These are phyloP conservation scores for Selene dorsalis DNA, from an alignment of 2,797 vertebrate species.

Conservation along the genomic window DNA sequence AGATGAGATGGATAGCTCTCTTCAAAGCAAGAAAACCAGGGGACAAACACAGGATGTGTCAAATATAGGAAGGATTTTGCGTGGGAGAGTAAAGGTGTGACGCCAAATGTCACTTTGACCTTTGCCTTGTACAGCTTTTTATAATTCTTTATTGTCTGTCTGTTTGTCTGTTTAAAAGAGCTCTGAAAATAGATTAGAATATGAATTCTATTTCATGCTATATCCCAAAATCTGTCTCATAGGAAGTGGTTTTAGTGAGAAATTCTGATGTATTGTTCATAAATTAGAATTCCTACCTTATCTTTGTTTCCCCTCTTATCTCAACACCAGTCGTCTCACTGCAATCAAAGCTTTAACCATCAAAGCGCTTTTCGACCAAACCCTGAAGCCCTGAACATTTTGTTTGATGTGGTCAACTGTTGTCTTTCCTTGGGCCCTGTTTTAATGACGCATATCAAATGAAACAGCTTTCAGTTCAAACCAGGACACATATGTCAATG, in stretches of 20 bases:
- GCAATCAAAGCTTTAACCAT: conserved; percentile 52
- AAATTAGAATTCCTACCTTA: not conserved
- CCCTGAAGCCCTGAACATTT: not conserved
- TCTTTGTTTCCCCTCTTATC: conserved; percentile 41
- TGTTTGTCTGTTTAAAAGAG: not conserved
- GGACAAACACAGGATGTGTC: conserved; percentile 64
- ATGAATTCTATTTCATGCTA: not conserved
- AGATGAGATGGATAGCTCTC: conserved; percentile 7
- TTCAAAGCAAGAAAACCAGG: conserved; percentile 34
- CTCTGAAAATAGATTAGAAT: not conserved
- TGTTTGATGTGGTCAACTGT: conserved; percentile 54
- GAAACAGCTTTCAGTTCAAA: not conserved
- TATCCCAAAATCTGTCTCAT: not conserved
- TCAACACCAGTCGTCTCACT: conserved; percentile 10
- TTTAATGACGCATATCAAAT: conserved; percentile 29
- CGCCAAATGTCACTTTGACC: conserved; percentile 40
- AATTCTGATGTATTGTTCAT: not conserved
- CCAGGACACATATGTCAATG: not conserved
- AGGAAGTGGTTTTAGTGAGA: not conserved
- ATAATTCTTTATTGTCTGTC: not conserved
- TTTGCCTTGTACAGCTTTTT: not conserved
- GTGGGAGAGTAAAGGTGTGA: conserved; percentile 35
- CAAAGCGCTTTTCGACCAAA: conserved; percentile 33
- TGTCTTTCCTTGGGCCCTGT: conserved; percentile 12
- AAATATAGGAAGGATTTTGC: conserved; percentile 26